Percentiles rank a stretch among this genome's conserved stretches.
These are phyloP conservation scores for Aethes cnicana DNA, from an alignment of 2,888 invertebrate species.

Conservation along the genomic window DNA sequence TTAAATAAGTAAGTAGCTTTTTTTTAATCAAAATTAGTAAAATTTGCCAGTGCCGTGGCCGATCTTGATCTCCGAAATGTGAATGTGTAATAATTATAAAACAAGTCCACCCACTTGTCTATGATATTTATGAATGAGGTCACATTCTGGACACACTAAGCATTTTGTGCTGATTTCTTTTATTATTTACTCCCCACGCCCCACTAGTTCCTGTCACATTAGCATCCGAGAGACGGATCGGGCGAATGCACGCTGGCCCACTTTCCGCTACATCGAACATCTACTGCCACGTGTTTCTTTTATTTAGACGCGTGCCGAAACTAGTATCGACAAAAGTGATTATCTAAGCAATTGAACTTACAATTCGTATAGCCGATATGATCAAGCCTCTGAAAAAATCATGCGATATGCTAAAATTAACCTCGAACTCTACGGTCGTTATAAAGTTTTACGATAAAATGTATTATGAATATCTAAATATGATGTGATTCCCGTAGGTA, in stretches of 20 bases:
- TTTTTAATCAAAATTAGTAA: too few species aligned
- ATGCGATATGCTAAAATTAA: too few species aligned
- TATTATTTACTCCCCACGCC: conserved; percentile 16
- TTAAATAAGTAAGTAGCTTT: too few species aligned
- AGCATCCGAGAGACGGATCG: conserved; percentile 17
- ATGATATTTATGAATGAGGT: conserved; percentile 1
- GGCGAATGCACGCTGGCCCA: conserved; percentile 36
- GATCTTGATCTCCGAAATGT: too few species aligned
- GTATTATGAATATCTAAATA: too few species aligned
- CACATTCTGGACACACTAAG: background rate
- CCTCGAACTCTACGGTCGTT: too few species aligned
- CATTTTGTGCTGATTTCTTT: conserved; percentile 1
- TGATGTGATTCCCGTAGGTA: too few species aligned
- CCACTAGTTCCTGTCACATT: conserved; percentile 21
- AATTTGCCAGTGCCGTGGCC: too few species aligned
- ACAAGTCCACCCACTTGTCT: conserved; percentile 7
- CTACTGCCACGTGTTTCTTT: conserved; percentile 39
- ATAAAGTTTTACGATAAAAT: too few species aligned
- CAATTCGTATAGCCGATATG: too few species aligned
- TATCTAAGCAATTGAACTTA: too few species aligned
- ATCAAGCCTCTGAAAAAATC: too few species aligned
- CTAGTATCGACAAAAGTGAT: conserved; percentile 25
- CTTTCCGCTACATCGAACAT: conserved; percentile 46
- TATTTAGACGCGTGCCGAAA: conserved; percentile 37
- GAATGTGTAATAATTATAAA: conserved; percentile 7